A percentile compares a stretch with the other conserved stretches of the same genome.
Conservation (phyloP, 2,797 vertebrate species). For the Crenuchus spilurus region DNA sequence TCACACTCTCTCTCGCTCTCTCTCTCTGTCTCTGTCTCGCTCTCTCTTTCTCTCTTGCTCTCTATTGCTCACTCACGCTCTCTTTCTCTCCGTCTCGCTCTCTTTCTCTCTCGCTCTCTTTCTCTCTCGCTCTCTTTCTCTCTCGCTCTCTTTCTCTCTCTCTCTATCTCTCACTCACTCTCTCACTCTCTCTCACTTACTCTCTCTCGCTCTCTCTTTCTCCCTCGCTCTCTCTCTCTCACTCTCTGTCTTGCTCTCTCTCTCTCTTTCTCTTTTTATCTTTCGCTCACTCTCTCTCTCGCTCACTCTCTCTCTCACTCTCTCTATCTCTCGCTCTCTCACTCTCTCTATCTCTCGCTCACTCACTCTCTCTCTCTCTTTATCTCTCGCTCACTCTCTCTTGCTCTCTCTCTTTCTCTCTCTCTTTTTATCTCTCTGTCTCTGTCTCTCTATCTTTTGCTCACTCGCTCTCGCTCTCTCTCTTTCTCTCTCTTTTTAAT, state of each 20-base stretch:
- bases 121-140: constrained; percentile 51
- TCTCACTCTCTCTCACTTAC: constrained; percentile 50
- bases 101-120: constrained; percentile 55
- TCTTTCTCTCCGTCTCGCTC: constrained; percentile 49
- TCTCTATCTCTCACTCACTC: constrained; percentile 48
- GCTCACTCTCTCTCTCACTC: constrained; percentile 54
- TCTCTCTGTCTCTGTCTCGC: constrained; percentile 54
- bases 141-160: constrained; percentile 44
- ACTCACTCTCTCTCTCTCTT: constrained; percentile 49
- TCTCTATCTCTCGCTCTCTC: constrained; percentile 48
- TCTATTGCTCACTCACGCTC: too few relatives aligned
- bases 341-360: constrained; percentile 51
- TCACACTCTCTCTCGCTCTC: too few relatives aligned
- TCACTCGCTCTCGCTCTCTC: too few relatives aligned
- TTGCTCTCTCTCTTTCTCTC: constrained; percentile 47
- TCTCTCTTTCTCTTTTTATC: constrained; percentile 55
- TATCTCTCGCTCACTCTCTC: constrained; percentile 56
- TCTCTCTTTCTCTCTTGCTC: constrained; percentile 53
- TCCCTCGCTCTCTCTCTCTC: constrained; percentile 48
- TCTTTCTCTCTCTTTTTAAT: constrained; percentile 53
- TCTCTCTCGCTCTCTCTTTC: constrained; percentile 51
- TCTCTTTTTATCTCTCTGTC: constrained; percentile 54
- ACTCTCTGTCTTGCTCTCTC: constrained; percentile 59
- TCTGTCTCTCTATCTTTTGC: constrained; percentile 55
- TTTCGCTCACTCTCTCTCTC: constrained; percentile 52